Percentiles rank a stretch among this genome's conserved stretches.
Conservation (phyloP, 1,140 invertebrate species). For the Dinoponera quadriceps region DNA sequence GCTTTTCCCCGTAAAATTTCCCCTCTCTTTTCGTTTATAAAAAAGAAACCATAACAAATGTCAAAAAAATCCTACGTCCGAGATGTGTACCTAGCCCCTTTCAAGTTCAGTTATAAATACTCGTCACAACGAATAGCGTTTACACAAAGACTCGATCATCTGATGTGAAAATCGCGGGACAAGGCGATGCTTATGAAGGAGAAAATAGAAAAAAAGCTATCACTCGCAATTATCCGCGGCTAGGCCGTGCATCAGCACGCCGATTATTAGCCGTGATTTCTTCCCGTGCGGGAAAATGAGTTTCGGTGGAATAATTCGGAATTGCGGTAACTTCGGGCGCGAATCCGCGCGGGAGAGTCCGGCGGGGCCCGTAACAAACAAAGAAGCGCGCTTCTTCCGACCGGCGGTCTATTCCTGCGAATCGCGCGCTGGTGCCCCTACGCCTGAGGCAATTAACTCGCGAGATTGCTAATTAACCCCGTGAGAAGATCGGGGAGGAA, state of each 20-base stretch:
- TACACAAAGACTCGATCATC: too few relatives aligned
- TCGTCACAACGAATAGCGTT: too few relatives aligned
- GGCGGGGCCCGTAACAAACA: constrained; percentile 18
- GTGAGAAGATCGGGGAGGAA: constrained; percentile 71
- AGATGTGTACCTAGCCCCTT: too few relatives aligned
- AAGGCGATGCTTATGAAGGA: background rate
- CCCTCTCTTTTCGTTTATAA: too few relatives aligned
- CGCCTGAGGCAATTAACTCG: constrained; percentile 73
- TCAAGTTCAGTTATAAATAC: too few relatives aligned
- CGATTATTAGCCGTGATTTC: background rate
- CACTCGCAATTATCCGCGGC: background rate
- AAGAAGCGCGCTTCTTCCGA: constrained; percentile 26
- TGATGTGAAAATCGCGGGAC: too few relatives aligned
- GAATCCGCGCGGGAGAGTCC: background rate
- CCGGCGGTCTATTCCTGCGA: constrained; percentile 50
- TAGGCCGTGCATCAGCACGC: background rate
- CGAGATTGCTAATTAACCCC: constrained; percentile 79
- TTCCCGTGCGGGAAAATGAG: constrained; percentile 9
- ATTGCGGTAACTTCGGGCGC: constrained; percentile 43
- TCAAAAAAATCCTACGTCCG: too few relatives aligned
- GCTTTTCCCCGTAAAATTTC: too few relatives aligned
- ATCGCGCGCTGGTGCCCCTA: constrained; percentile 53
- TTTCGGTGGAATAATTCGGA: constrained; percentile 5
- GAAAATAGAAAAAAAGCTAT: background rate
- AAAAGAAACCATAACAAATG: too few relatives aligned